Conservation (phyloP, 2,113 vertebrate species). For the Psilopsiagon aurifrons region DNA sequence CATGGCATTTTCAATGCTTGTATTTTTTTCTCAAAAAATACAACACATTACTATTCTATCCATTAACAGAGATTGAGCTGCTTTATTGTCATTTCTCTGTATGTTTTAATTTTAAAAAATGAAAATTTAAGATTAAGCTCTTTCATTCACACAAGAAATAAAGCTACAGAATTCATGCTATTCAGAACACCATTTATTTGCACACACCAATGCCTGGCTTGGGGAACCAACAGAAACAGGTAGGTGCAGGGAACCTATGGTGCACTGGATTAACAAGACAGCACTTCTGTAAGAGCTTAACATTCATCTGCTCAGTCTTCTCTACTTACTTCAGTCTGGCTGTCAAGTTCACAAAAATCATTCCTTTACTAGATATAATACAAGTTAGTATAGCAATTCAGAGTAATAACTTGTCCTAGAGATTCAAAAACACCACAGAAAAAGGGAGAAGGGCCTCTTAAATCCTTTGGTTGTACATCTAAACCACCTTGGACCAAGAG, state of each 20-base stretch:
- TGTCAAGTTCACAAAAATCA: neutral
- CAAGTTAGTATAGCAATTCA: neutral
- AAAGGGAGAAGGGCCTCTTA: neutral
- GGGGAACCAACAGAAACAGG: neutral
- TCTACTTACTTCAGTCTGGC: neutral
- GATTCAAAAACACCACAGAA: neutral
- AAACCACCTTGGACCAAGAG: neutral
- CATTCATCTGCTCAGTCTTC: neutral
- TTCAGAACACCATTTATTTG: neutral
- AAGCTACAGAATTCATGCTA: neutral
- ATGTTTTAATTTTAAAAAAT: neutral
- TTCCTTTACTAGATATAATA: neutral
- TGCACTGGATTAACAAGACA: neutral
- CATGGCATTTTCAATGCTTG: neutral
- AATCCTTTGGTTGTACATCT: neutral
- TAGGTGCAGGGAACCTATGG: neutral
- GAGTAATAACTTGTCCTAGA: neutral
- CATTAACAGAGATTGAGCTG: neutral
- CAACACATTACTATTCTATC: neutral
- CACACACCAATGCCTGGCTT: neutral
- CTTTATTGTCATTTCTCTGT: neutral
- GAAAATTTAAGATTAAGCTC: neutral
- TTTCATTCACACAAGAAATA: neutral
- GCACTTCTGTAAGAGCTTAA: neutral
- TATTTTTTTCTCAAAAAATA: neutral